A percentile compares a stretch with the other conserved stretches of the same genome.
These are phyloP conservation scores for Coturnix japonica DNA, from an alignment of 2,113 vertebrate species.

Conservation along the genomic window DNA sequence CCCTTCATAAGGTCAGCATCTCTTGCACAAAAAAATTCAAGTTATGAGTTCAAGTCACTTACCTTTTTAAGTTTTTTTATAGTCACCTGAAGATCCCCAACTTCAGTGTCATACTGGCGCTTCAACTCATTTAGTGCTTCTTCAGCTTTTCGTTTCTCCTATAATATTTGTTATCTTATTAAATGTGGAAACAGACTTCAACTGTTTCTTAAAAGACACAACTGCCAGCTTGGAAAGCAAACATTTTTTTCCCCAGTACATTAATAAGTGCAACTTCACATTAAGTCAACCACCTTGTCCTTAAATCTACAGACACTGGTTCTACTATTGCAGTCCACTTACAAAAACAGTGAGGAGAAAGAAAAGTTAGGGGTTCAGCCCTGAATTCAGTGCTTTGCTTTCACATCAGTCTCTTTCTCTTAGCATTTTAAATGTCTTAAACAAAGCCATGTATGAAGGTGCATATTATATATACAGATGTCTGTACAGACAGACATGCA, in stretches of 20 bases:
- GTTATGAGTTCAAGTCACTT: neutral
- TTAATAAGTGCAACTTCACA: neutral
- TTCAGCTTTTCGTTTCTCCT: slow-evolving; percentile 89
- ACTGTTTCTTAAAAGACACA: neutral
- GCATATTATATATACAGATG: neutral
- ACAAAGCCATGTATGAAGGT: neutral
- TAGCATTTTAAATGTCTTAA: neutral
- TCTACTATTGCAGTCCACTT: neutral
- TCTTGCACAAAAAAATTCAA: neutral
- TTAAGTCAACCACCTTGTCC: neutral
- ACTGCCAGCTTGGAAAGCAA: neutral
- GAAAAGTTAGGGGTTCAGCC: neutral
- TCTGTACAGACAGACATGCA: neutral
- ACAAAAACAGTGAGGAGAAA: neutral
- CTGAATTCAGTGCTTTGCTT: neutral
- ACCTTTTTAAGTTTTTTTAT: slow-evolving; percentile 93
- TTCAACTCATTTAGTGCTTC: slow-evolving; percentile 84
- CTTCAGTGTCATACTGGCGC: slow-evolving; percentile 87
- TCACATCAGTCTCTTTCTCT: neutral
- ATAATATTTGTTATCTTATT: neutral
- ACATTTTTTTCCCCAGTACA: neutral
- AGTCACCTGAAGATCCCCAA: slow-evolving; percentile 92
- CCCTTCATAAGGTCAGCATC: neutral
- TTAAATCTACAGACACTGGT: neutral
- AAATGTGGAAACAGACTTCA: neutral